phyloP scores from a whole-genome alignment of 2,797 vertebrate species.

The Artibeus lituratus region DNA sequence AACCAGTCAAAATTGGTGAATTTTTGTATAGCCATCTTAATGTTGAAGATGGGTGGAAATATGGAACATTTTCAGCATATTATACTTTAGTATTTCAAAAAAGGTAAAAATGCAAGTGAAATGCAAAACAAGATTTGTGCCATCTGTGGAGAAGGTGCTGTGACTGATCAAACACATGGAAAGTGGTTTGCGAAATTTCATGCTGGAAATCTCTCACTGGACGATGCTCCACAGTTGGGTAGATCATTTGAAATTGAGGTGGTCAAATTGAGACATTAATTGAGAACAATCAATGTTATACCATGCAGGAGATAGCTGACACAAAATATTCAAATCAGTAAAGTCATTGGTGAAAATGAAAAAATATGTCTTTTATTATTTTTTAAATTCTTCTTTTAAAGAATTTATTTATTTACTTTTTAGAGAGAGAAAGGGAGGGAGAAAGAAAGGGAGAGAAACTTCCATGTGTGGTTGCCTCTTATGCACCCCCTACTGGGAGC shows the following conservation, averaged over 20 bases:
- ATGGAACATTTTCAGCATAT: not conserved
- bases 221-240: not conserved
- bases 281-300: not conserved
- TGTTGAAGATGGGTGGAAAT: not conserved
- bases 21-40: not conserved
- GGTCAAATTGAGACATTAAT: not conserved
- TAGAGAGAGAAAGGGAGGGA: no score
- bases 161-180: not conserved
- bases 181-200: not conserved
- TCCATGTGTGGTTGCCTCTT: no score
- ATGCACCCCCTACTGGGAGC: no score
- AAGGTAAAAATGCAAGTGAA: not conserved
- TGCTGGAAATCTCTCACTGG: not conserved
- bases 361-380: not conserved
- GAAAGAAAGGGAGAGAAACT: no score
- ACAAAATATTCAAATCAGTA: not conserved
- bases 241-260: not conserved
- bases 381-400: not conserved
- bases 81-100: not conserved
- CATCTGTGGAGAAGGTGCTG: not conserved
- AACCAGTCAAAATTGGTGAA: not conserved
- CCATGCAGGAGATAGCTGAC: not conserved
- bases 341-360: not conserved
- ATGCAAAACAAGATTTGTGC: not conserved
- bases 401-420: no score